These are phyloP conservation scores for Griposia aprilina DNA, from an alignment of 2,888 invertebrate genomes.

Conservation along the genomic window DNA sequence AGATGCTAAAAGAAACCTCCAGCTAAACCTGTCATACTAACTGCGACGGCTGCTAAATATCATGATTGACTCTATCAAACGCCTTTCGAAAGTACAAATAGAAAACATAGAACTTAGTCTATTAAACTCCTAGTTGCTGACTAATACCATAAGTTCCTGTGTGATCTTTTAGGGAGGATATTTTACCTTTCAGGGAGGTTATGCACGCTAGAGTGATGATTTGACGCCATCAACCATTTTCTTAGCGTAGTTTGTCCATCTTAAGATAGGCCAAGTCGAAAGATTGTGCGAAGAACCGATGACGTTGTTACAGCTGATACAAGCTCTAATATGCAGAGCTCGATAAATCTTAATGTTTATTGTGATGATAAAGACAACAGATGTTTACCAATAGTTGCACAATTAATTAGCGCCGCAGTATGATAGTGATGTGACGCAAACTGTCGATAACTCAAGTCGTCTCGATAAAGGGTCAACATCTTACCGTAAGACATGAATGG, in stretches of 20 bases:
- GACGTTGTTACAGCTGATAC: constrained; percentile 51
- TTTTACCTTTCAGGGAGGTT: not conserved
- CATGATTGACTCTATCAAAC: constrained; percentile 1
- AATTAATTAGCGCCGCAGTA: constrained; percentile 55
- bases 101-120: not conserved
- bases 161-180: too few species aligned
- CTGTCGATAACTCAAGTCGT: constrained; percentile 55
- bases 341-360: constrained; percentile 50
- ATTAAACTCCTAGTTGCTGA: not conserved
- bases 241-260: not conserved
- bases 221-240: not conserved
- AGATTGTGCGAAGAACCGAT: constrained; percentile 21
- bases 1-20: not conserved
- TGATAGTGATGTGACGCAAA: constrained; percentile 63
- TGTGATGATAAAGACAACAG: constrained; percentile 54
- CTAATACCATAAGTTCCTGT: not conserved
- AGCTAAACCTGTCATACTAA: not conserved
- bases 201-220: not conserved
- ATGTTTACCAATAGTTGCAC: constrained; percentile 58
- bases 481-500: constrained; percentile 57
- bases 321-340: constrained; percentile 18
- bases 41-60: not conserved
- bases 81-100: not conserved
- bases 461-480: constrained; percentile 55
- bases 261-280: constrained; percentile 3